Evolutionary conservation across 1,140 invertebrate genomes (phyloP).

Genomic region (Copidosoma floridanum): DNA sequence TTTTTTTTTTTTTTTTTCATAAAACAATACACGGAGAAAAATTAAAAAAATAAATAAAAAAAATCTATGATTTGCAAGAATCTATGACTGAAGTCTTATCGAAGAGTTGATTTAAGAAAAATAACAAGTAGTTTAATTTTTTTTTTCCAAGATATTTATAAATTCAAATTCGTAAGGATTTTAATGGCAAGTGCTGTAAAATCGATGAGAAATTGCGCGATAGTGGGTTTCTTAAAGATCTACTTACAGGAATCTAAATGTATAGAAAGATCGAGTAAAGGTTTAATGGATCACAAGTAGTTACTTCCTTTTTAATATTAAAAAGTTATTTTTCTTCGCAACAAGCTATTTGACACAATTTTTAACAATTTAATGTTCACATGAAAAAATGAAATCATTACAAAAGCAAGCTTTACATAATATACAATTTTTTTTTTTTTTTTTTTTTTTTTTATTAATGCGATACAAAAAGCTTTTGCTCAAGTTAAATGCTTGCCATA

Average conservation of each 20-base stretch:
- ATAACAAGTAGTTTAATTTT: too few relatives aligned
- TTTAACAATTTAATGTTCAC: neutral
- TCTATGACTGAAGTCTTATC: too few relatives aligned
- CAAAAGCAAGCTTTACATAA: conserved; percentile 18
- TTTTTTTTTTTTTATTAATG: too few relatives aligned
- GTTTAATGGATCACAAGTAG: conserved; percentile 15
- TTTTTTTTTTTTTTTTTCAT: neutral
- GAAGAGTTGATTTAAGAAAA: too few relatives aligned
- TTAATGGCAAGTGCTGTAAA: conserved; percentile 6
- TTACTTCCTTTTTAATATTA: neutral
- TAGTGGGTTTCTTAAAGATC: conserved; percentile 10
- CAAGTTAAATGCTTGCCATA: too few relatives aligned
- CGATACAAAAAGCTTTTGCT: too few relatives aligned
- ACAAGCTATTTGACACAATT: conserved; percentile 4
- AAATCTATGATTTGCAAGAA: too few relatives aligned
- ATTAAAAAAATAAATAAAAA: neutral
- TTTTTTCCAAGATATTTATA: too few relatives aligned
- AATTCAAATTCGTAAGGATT: too few relatives aligned
- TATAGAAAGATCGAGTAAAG: conserved; percentile 21
- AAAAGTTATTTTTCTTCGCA: conserved; percentile 3
- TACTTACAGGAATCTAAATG: conserved; percentile 15
- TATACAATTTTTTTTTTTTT: too few relatives aligned
- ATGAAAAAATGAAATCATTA: neutral
- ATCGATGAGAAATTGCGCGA: conserved; percentile 3
- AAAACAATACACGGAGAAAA: neutral